phyloP scores from a whole-genome alignment of 2,888 invertebrate species.

The Campopleginae sp. region DNA sequence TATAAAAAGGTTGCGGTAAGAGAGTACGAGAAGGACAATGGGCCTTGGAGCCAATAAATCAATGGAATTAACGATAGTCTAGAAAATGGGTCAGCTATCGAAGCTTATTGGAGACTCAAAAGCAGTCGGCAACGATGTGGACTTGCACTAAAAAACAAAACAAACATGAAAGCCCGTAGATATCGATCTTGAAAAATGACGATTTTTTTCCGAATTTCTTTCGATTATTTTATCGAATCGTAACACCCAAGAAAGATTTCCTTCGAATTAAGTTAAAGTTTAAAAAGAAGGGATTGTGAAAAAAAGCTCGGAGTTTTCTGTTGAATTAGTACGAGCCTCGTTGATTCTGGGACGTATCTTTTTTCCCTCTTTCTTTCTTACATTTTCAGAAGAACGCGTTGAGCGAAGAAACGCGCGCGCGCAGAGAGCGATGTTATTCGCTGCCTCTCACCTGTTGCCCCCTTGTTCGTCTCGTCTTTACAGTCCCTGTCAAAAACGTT shows the following conservation, averaged over 20 bases:
- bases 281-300: constrained; percentile 45
- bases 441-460: constrained; percentile 72
- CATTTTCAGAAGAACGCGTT: constrained; percentile 31
- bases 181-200: constrained; percentile 15
- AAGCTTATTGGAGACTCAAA: background rate
- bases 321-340: constrained; percentile 61
- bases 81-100: constrained; percentile 37
- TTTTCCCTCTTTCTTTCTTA: constrained; percentile 24
- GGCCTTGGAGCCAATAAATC: constrained; percentile 51
- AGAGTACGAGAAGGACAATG: constrained; percentile 51
- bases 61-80: constrained; percentile 42
- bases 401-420: constrained; percentile 44
- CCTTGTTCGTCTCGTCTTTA: constrained; percentile 61
- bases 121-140: background rate
- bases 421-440: constrained; percentile 41
- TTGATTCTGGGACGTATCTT: constrained; percentile 36
- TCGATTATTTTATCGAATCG: constrained; percentile 28
- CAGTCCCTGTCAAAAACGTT: constrained; percentile 64
- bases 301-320: constrained; percentile 43
- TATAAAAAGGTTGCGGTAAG: constrained; percentile 13
- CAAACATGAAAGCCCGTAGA: constrained; percentile 12
- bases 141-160: background rate
- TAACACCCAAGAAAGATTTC: background rate
- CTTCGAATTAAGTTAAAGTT: background rate
- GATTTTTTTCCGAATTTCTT: background rate